phyloP scores from a whole-genome alignment of 92 coral and sea anemone species.

The Epizoanthus scotinus region DNA sequence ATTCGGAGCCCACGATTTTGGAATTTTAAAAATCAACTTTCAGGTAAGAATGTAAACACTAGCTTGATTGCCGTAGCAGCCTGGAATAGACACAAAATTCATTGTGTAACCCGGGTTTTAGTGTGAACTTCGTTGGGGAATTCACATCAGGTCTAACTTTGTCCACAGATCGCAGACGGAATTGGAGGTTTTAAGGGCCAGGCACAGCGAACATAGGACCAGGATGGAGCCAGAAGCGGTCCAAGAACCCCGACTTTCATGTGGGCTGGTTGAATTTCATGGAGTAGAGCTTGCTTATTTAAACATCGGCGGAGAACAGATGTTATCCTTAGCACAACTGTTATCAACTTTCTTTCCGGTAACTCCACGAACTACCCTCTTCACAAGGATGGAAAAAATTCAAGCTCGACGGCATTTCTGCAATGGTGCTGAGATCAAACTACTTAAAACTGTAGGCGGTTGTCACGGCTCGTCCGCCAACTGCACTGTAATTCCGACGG shows the following conservation, averaged over 20 bases:
- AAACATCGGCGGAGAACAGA: conserved; percentile 79
- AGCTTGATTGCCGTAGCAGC: neutral
- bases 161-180: conserved; percentile 42
- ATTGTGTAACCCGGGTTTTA: conserved; percentile 27
- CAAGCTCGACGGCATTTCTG: conserved; percentile 91
- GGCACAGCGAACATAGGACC: conserved; percentile 16
- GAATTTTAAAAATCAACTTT: neutral
- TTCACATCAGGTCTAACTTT: conserved; percentile 42
- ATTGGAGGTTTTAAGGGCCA: conserved; percentile 37
- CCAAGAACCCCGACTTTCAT: conserved; percentile 47
- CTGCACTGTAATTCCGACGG: conserved; percentile 82
- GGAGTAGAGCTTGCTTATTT: conserved; percentile 89
- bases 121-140: conserved; percentile 46
- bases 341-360: conserved; percentile 73
- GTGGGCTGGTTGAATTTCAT: conserved; percentile 80
- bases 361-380: conserved; percentile 88
- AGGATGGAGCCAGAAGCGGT: conserved; percentile 46
- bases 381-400: conserved; percentile 94
- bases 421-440: conserved; percentile 75
- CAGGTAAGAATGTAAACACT: conserved; percentile 15
- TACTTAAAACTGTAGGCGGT: conserved; percentile 88
- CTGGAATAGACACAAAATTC: neutral
- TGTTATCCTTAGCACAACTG: conserved; percentile 86
- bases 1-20: conserved; percentile 15
- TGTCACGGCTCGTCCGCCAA: conserved; percentile 93